Conservation (phyloP, 2,113 vertebrate species). For the Ceuthmochares aereus region DNA sequence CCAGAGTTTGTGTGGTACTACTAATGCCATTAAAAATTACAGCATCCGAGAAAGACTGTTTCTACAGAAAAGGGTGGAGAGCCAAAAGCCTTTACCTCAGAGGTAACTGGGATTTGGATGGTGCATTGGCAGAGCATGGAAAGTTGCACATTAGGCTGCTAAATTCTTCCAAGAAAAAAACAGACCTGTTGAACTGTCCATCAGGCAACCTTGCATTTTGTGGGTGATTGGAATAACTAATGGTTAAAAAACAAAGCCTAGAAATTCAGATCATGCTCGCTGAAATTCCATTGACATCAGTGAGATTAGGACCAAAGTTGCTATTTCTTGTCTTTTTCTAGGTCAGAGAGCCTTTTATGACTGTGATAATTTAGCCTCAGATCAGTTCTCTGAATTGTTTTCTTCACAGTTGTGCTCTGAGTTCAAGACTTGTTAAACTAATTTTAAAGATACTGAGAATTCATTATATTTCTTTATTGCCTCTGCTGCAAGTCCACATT, state of each 20-base stretch:
- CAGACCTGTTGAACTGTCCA: fast-evolving
- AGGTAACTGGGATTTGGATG: background rate
- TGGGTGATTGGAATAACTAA: background rate
- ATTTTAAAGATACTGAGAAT: background rate
- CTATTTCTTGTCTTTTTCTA: background rate
- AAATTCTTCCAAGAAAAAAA: background rate
- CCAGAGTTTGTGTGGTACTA: background rate
- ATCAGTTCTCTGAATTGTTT: background rate
- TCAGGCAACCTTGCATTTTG: background rate
- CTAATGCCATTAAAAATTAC: background rate
- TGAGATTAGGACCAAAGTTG: background rate
- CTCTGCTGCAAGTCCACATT: background rate
- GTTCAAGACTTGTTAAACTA: background rate
- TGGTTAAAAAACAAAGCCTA: background rate
- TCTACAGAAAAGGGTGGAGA: background rate
- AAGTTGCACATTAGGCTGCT: background rate
- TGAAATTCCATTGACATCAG: background rate
- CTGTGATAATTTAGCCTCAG: background rate
- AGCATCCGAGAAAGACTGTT: background rate
- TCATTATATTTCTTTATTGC: background rate
- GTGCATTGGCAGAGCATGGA: background rate
- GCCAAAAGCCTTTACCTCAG: background rate
- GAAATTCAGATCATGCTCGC: background rate
- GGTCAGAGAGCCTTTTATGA: background rate
- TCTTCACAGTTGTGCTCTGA: background rate